Evolutionary conservation across 92 coral and sea anemone species (phyloP).

Genomic region (Phenganax subtilis): DNA sequence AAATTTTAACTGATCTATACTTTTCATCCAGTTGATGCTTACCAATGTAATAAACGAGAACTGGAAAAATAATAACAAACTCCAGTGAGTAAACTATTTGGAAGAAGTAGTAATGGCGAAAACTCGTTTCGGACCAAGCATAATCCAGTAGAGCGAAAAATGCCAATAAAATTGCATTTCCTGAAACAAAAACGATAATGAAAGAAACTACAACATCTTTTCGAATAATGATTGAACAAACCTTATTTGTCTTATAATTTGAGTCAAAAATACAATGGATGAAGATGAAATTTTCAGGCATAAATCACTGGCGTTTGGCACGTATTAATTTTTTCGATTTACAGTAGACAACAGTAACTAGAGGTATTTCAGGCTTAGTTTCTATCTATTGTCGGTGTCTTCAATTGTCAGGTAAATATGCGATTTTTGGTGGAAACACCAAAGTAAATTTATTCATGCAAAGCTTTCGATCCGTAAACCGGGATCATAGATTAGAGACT

Average conservation of each 20-base stretch:
- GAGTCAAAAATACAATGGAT: neutral
- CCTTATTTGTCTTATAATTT: neutral
- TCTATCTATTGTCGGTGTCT: too few relatives aligned
- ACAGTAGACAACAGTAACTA: too few relatives aligned
- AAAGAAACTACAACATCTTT: too few relatives aligned
- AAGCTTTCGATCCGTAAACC: too few relatives aligned
- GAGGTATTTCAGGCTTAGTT: too few relatives aligned
- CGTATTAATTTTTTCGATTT: too few relatives aligned
- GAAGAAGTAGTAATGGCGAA: conserved; percentile 54
- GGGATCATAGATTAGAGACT: too few relatives aligned
- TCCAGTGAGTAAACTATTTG: conserved; percentile 74
- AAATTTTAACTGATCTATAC: too few relatives aligned
- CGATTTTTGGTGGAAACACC: too few relatives aligned
- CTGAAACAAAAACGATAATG: conserved; percentile 41
- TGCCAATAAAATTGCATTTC: conserved; percentile 84
- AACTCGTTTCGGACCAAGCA: conserved; percentile 24
- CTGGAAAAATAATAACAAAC: conserved; percentile 68
- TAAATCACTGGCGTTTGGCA: neutral
- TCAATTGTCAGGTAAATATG: too few relatives aligned
- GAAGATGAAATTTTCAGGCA: neutral
- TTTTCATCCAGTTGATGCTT: neutral
- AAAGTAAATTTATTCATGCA: too few relatives aligned
- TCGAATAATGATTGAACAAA: too few relatives aligned
- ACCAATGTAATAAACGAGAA: conserved; percentile 74
- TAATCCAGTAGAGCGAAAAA: conserved; percentile 64